A percentile compares a stretch with the other conserved stretches of the same genome.
phyloP scores from a whole-genome alignment of 2,888 invertebrate genomes.

The Seladonia tumulorum region DNA sequence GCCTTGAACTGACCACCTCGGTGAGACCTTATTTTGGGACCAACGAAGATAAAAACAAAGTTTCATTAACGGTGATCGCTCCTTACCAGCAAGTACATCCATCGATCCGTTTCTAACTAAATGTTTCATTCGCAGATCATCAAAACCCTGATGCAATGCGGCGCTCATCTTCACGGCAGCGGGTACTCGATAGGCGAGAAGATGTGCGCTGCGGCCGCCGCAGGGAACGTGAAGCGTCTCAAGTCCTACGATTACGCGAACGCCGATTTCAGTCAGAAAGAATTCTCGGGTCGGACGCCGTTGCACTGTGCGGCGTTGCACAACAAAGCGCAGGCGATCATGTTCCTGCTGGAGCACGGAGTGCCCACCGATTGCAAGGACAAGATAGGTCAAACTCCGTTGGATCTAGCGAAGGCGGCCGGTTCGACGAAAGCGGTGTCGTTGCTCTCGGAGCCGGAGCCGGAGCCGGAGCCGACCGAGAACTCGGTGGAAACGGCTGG shows the following conservation, averaged over 20 bases:
- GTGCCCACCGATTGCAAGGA: constrained; percentile 84
- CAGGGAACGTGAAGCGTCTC: constrained; percentile 86
- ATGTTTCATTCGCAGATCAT: constrained; percentile 84
- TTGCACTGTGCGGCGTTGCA: constrained; percentile 89
- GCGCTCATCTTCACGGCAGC: constrained; percentile 89
- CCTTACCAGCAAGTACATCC: no score
- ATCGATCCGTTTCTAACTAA: neutral
- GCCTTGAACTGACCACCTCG: no score
- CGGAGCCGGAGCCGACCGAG: neutral
- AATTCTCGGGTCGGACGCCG: constrained; percentile 88
- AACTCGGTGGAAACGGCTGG: neutral
- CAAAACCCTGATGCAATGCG: constrained; percentile 88
- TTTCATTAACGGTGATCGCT: no score
- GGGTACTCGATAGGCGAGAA: constrained; percentile 88
- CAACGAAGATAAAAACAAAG: no score
- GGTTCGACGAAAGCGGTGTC: neutral
- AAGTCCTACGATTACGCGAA: constrained; percentile 88
- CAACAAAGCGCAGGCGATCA: constrained; percentile 85
- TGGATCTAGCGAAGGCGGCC: constrained; percentile 85
- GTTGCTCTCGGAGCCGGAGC: constrained; percentile 2
- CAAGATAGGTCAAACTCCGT: constrained; percentile 86
- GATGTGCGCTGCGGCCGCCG: constrained; percentile 88
- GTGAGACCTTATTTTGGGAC: no score
- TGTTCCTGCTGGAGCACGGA: constrained; percentile 85
- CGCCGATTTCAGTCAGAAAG: constrained; percentile 87